A percentile compares a stretch with the other conserved stretches of the same genome.
phyloP scores from a whole-genome alignment of 2,113 vertebrate species.

The Oryzias celebensis region DNA sequence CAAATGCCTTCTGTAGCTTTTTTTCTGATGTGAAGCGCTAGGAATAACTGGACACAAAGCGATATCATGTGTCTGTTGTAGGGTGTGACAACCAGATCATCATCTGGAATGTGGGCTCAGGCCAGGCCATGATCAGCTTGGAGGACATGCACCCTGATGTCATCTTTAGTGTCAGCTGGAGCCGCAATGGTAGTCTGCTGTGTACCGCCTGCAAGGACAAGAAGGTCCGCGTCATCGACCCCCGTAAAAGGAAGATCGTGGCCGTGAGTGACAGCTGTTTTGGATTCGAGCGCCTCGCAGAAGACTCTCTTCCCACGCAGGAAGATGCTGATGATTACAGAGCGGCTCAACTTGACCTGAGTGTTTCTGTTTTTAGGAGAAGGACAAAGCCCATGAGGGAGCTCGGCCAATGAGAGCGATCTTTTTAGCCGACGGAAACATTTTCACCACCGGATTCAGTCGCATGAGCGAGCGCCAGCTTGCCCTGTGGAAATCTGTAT shows the following conservation, averaged over 20 bases:
- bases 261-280: constrained; percentile 77
- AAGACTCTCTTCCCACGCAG: neutral
- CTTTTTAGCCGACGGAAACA: constrained; percentile 91
- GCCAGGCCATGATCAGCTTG: constrained; percentile 88
- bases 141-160: constrained; percentile 96
- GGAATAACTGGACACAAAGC: constrained; percentile 44
- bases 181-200: constrained; percentile 90
- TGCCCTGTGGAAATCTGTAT: constrained; percentile 92
- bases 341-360: constrained; percentile 22
- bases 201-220: constrained; percentile 98
- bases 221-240: constrained; percentile 93
- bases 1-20: constrained; percentile 10
- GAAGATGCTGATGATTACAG: neutral
- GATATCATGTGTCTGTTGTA: constrained; percentile 56
- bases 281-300: neutral
- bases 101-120: constrained; percentile 98
- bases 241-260: constrained; percentile 88
- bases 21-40: constrained; percentile 23
- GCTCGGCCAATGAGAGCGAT: constrained; percentile 95
- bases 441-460: constrained; percentile 98
- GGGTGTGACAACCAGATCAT: constrained; percentile 92
- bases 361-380: constrained; percentile 83
- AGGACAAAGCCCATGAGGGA: constrained; percentile 95
- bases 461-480: constrained; percentile 98
- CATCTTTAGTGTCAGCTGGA: constrained; percentile 97